These are phyloP conservation scores for Nemoura dubitans DNA, from an alignment of 2,888 invertebrate genomes.

Conservation along the genomic window DNA sequence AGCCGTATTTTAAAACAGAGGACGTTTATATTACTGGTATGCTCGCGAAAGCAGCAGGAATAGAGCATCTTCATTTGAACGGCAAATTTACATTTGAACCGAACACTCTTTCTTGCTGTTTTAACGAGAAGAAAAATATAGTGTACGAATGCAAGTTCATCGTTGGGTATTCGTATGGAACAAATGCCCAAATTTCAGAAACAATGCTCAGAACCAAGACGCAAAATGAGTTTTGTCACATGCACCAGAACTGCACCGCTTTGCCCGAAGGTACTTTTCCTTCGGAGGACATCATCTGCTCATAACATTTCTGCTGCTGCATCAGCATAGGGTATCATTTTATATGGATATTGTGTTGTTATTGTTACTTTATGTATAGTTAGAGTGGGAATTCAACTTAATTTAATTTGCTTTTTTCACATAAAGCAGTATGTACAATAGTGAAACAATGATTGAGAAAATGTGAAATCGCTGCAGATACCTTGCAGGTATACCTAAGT, in stretches of 20 bases:
- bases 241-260: neutral
- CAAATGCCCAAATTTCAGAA: neutral
- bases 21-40: neutral
- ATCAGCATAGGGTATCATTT: too few species aligned
- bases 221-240: neutral
- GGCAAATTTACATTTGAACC: neutral
- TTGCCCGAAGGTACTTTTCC: neutral
- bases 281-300: neutral
- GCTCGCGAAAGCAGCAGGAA: neutral
- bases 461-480: too few species aligned
- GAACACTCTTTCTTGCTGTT: neutral
- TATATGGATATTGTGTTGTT: too few species aligned
- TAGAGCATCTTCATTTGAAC: neutral
- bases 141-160: neutral
- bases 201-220: neutral
- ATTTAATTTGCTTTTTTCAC: too few species aligned
- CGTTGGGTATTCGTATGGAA: neutral
- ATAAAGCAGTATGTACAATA: too few species aligned
- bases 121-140: neutral
- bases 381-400: too few species aligned
- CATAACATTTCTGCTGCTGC: neutral
- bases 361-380: too few species aligned
- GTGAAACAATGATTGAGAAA: too few species aligned
- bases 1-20: neutral
- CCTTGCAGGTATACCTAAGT: too few species aligned